Evolutionary conservation across 2,113 vertebrate species (phyloP), one percentile per base, ranked within the genome.

Genomic region (Caretta caretta): DNA sequence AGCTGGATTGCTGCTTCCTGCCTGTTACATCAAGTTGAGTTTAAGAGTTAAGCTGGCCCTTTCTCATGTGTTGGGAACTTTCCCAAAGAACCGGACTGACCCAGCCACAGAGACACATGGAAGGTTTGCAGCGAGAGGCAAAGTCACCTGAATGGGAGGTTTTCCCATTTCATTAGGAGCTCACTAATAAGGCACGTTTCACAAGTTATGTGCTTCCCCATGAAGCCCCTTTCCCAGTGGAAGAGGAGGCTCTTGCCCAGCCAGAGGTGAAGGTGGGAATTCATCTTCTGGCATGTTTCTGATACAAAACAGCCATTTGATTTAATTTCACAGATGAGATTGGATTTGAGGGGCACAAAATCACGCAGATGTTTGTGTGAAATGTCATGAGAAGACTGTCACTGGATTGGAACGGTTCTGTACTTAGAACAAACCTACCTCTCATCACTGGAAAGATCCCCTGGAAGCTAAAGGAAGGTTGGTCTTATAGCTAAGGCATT

Each of bases 181-280:
- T 22, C 80, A 65, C 83, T 88, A 90, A 88, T 86, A 78, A 91
- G 88, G 90, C 46, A 86, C n/a, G 89, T 38, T 72, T 84, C 86
- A 62, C 79, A 80, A 56, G 56, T 69, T 84, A 72, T 17, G 1
- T 1, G 49, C 65, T 88, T 82, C 84, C 62, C 31, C 35, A 49
- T 86, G n/a, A 88, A 88, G 91, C 78, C 88, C 78, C 86, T 90
- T 85, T 94, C 76, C 76, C 48, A 11, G 19, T 83, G 72, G 84
- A 72, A 38, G 49, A 69, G 84, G 46, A n/a, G 59, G 46, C 87
- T 59, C 79, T 25, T 85, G 89, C 80, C 87, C 85, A 89, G 0
- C 84, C 79, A 93, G 90, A 80, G 79, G 90, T 78, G 90, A 46
- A 80, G 46, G 93, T 57, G 49, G 93, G 59, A 93, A 86, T 79